These are phyloP conservation scores for Mus pahari DNA, from an alignment of 2,113 vertebrate species.

Conservation along the genomic window DNA sequence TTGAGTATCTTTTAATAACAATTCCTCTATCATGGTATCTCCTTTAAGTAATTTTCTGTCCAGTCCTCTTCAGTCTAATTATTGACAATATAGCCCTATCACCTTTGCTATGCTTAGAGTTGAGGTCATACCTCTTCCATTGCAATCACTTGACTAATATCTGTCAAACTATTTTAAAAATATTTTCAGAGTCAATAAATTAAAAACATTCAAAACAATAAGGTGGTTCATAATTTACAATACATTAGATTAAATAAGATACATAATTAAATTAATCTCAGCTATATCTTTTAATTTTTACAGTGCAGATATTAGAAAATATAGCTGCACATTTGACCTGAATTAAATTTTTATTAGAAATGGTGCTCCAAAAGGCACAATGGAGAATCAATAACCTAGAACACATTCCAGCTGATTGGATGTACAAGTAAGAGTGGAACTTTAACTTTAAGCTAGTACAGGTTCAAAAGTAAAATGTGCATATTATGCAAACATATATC, in stretches of 20 bases:
- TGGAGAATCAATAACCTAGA: neutral
- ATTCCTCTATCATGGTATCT: accelerated
- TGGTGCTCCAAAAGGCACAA: neutral
- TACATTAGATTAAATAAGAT: neutral
- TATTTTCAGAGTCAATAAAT: neutral
- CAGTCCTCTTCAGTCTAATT: neutral
- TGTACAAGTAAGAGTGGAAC: neutral
- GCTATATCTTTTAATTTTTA: neutral
- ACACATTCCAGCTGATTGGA: neutral
- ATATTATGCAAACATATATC: neutral
- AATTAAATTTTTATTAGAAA: neutral
- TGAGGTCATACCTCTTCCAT: neutral
- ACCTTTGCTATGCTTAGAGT: neutral
- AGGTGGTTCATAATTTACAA: neutral
- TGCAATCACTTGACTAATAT: neutral
- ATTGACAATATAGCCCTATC: neutral
- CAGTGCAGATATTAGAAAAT: neutral
- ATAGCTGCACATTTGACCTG: neutral
- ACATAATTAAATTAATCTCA: neutral
- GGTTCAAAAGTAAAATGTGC: neutral
- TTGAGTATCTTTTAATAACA: neutral
- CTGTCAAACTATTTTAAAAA: neutral
- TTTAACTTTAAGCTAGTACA: neutral
- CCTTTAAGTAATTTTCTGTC: neutral
- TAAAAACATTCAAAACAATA: neutral